Base-by-base conservation (phyloP, 2,888 invertebrate genomes). In the Trissolcus brochymenae region DNA sequence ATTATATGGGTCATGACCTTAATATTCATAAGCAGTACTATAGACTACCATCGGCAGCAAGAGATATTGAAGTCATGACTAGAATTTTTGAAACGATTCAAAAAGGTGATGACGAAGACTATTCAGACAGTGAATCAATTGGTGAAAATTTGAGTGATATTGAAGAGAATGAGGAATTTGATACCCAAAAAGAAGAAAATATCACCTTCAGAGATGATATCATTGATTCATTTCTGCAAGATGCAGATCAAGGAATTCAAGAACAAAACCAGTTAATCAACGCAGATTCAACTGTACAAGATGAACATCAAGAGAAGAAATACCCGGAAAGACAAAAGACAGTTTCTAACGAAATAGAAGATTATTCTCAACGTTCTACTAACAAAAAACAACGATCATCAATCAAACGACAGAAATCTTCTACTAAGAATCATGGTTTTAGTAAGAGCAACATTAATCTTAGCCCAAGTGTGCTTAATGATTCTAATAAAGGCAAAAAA, bases 1-100 rank as follows among this genome's bases (percentile, higher is more conserved):
- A 76, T 76, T 66, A 81, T 50, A n/a, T 76, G 17, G 76, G 68
- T 1, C 76, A 80, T 17, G 61, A 60, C 4, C 56, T 71, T 4
- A 53, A 67, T 9, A 76, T 80, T 3, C 76, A 78, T 49, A 54
- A 62, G 16, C 41, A 62, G 14, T 59, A 71, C 25, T 80, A 80
- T 35, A 35, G 71, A 2, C 2, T 50, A 4, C 60, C 60, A 6
- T 60, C 60, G 0, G 60, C 78, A 61, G 40, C 70, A 80, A 1
- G 60, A 78, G 51, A 46, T 75, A n/a, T 64, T 13, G 4, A 43
- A 16, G 46, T 43, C 4, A 57, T 57, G 40, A 3, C 57, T 6
- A 57, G 25, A n/a, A 54, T 54, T 29, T 54, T 54, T 14, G 29
- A 54, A 29, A 25, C 4, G 2, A 14, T 54, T n/a, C 54, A 54